These are phyloP conservation scores for Gobius niger DNA, from an alignment of 2,113 vertebrate genomes.

Conservation along the genomic window DNA sequence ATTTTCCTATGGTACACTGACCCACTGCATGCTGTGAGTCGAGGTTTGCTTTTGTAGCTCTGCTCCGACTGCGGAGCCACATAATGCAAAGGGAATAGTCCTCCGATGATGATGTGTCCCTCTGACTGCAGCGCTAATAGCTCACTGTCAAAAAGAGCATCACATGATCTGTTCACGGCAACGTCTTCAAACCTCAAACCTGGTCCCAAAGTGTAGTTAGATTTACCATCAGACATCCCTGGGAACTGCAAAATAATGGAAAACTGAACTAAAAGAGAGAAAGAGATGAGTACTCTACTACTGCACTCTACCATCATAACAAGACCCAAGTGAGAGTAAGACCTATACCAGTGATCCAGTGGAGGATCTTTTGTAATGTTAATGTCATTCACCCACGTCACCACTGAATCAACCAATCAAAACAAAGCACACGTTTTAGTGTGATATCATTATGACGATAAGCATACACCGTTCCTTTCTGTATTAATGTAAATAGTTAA, in stretches of 20 bases:
- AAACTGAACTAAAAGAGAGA: constrained; percentile 17
- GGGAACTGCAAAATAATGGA: constrained; percentile 9
- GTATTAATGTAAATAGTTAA: too few species aligned
- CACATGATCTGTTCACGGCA: constrained; percentile 41
- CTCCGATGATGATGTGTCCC: constrained; percentile 74
- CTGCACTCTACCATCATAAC: constrained; percentile 22
- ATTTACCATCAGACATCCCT: constrained; percentile 2
- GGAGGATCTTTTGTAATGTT: neutral
- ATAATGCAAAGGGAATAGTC: constrained; percentile 75
- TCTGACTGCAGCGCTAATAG: constrained; percentile 45
- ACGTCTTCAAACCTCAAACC: neutral
- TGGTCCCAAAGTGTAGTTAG: neutral
- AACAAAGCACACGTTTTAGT: neutral
- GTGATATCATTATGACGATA: neutral
- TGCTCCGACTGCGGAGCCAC: constrained; percentile 38
- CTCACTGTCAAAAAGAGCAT: constrained; percentile 44
- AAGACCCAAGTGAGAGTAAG: constrained; percentile 4
- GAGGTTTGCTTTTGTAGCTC: constrained; percentile 58
- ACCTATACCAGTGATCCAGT: neutral
- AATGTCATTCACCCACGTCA: constrained; percentile 30
- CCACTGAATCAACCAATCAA: constrained; percentile 25
- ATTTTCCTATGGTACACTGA: constrained; percentile 45
- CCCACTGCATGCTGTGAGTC: constrained; percentile 61
- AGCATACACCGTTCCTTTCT: too few species aligned
- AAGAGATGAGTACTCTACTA: neutral